Conservation (phyloP, 2,113 vertebrate species). For the Bothrops jararaca region DNA sequence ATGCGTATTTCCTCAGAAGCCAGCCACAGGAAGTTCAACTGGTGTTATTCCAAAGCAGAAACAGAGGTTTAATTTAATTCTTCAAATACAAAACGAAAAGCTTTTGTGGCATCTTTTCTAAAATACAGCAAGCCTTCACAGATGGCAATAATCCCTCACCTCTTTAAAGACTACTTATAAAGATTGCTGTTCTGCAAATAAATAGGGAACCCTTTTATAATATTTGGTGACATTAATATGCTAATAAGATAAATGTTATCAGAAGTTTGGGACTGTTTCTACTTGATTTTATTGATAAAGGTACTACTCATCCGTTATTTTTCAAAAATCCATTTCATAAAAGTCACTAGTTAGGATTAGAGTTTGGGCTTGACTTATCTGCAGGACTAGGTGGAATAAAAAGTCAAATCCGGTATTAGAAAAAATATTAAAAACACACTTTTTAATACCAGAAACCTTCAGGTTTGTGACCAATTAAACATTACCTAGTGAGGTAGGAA, state of each 20-base stretch:
- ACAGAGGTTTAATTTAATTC: not conserved
- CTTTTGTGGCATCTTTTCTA: not conserved
- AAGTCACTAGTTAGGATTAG: not conserved
- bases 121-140: not conserved
- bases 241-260: not conserved
- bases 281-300: not conserved
- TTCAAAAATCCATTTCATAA: not conserved
- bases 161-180: rapidly evolving
- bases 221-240: not conserved
- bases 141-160: constrained; percentile 32
- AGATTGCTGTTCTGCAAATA: not conserved
- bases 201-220: not conserved
- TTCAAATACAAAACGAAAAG: not conserved
- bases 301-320: not conserved
- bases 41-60: not conserved
- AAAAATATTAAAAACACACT: not conserved
- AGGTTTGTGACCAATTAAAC: not conserved
- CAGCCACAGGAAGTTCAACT: not conserved
- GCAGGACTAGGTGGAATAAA: not conserved
- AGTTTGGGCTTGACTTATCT: not conserved
- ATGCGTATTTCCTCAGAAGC: not conserved
- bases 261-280: not conserved
- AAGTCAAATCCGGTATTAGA: not conserved
- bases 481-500: not conserved
- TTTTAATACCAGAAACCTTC: not conserved